A percentile compares a stretch with the other conserved stretches of the same genome.
phyloP scores from a whole-genome alignment of 2,888 invertebrate genomes.

The Harmothoe impar region DNA sequence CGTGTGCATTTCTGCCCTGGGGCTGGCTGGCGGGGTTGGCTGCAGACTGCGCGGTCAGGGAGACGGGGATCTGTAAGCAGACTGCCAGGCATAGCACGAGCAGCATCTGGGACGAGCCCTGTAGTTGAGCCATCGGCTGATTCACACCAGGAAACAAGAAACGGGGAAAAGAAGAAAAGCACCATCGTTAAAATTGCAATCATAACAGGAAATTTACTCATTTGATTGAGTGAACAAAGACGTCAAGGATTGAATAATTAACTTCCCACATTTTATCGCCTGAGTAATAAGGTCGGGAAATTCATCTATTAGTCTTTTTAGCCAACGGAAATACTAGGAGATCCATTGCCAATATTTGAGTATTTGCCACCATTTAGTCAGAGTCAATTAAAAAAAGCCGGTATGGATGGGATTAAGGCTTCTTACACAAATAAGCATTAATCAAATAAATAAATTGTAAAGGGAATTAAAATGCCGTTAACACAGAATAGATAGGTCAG shows the following conservation, averaged over 20 bases:
- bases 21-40: neutral
- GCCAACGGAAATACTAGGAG: neutral
- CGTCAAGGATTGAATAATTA: neutral
- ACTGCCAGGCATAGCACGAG: slow-evolving; percentile 31
- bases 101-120: slow-evolving; percentile 1
- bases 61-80: slow-evolving; percentile 27
- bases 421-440: too few relatives aligned
- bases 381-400: too few relatives aligned
- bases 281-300: neutral
- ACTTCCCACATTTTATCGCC: neutral
- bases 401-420: too few relatives aligned
- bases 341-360: slow-evolving; percentile 4
- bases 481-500: too few relatives aligned
- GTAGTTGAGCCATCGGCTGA: slow-evolving; percentile 57
- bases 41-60: neutral
- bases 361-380: neutral
- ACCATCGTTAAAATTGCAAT: slow-evolving; percentile 15
- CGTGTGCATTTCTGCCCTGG: neutral
- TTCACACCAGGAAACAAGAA: neutral
- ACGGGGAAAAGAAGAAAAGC: neutral
- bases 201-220: slow-evolving; percentile 9
- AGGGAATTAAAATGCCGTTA: too few relatives aligned
- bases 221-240: neutral
- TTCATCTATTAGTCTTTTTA: neutral
- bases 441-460: too few relatives aligned